Percentiles rank a stretch among this genome's conserved stretches.
These are phyloP conservation scores for Rhopalosiphum padi DNA, from an alignment of 1,140 invertebrate species.

Conservation along the genomic window DNA sequence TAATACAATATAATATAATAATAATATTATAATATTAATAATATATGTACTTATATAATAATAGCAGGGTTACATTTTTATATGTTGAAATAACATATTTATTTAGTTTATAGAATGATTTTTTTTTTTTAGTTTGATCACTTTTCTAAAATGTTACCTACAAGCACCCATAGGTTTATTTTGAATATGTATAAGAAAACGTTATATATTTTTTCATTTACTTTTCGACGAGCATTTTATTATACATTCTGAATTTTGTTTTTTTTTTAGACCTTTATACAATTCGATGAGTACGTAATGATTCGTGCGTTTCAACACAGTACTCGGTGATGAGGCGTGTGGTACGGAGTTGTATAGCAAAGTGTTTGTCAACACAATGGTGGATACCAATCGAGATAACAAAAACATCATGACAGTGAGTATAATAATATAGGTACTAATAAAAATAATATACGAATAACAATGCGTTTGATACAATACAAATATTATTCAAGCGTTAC, in stretches of 20 bases:
- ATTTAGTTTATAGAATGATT: not conserved
- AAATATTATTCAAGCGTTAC: not conserved
- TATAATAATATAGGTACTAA: not conserved
- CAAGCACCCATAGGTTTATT: no score
- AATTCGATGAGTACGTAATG: not conserved
- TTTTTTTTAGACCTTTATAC: not conserved
- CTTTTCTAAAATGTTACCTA: not conserved
- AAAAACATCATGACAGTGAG: not conserved
- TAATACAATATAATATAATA: not conserved
- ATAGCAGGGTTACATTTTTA: no score
- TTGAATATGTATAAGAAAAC: no score
- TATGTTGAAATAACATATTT: not conserved
- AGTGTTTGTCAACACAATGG: not conserved
- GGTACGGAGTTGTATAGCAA: not conserved
- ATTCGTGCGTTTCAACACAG: not conserved
- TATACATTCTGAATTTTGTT: not conserved
- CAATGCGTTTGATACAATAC: not conserved
- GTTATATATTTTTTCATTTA: not conserved
- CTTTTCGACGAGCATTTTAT: not conserved
- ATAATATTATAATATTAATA: not conserved
- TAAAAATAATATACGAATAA: not conserved
- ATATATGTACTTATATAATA: not conserved
- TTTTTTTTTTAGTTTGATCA: no score
- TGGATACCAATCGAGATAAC: not conserved
- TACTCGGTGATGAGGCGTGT: not conserved